These are phyloP conservation scores for Aurelia sp. DNA, from an alignment of 30 jellyfish, hydroid and myxozoan species.

Conservation along the genomic window DNA sequence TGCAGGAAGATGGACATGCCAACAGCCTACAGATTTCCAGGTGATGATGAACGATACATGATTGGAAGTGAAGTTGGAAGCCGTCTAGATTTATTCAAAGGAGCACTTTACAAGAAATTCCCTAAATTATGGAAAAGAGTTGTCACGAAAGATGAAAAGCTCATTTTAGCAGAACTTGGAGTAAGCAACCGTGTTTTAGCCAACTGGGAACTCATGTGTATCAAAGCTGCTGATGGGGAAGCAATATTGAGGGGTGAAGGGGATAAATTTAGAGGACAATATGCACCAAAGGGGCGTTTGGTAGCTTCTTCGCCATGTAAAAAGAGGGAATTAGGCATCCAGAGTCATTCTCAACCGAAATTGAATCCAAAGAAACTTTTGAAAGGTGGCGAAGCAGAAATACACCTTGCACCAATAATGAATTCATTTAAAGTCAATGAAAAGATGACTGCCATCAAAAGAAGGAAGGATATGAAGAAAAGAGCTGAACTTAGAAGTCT, in stretches of 20 bases:
- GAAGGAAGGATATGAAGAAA: constrained; percentile 12
- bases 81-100: constrained; percentile 72
- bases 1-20: constrained; percentile 57
- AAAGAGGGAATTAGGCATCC: background rate
- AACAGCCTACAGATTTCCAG: constrained; percentile 80
- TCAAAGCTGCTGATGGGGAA: constrained; percentile 81
- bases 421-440: background rate
- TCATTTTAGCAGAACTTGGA: constrained; percentile 62
- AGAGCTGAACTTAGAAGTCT: constrained; percentile 37
- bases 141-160: constrained; percentile 74
- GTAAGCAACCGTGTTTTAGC: constrained; percentile 79
- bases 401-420: constrained; percentile 41
- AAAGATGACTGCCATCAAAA: background rate
- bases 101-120: constrained; percentile 85
- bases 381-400: constrained; percentile 47
- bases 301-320: constrained; percentile 1
- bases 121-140: constrained; percentile 85
- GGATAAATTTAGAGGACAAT: constrained; percentile 50
- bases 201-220: constrained; percentile 89
- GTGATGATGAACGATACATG: constrained; percentile 79
- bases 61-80: constrained; percentile 95
- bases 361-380: constrained; percentile 12
- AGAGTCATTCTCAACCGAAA: background rate
- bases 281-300: constrained; percentile 20
- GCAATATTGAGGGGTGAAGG: constrained; percentile 84